Percentiles rank a stretch among this genome's conserved stretches.
Evolutionary conservation across 2,797 vertebrate species (phyloP).

Genomic region (Geotrypetes seraphini): DNA sequence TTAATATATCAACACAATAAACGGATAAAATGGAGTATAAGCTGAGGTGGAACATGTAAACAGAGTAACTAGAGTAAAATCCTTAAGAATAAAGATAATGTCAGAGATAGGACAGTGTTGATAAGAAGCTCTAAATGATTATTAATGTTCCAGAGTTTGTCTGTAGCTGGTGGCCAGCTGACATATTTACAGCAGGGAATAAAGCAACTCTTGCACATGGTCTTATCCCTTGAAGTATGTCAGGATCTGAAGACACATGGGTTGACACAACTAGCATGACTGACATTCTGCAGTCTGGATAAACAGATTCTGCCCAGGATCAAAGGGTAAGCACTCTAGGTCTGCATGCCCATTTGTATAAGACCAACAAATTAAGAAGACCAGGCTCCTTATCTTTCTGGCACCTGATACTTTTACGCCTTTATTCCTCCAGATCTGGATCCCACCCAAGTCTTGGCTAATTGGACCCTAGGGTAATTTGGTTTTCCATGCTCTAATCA

Average conservation of each 20-base stretch:
- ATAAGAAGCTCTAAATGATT: too few relatives aligned
- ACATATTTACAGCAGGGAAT: too few relatives aligned
- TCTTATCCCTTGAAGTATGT: accelerated
- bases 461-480: constrained; percentile 33
- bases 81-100: too few relatives aligned
- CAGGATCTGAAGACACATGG: constrained; percentile 4
- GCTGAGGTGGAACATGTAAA: too few relatives aligned
- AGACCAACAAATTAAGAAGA: background rate
- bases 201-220: too few relatives aligned
- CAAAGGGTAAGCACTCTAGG: background rate
- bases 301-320: background rate
- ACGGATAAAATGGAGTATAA: too few relatives aligned
- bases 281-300: constrained; percentile 1
- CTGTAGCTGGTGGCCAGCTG: too few relatives aligned
- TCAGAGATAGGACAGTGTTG: too few relatives aligned
- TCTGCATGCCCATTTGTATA: background rate
- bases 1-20: too few relatives aligned
- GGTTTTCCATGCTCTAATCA: constrained; percentile 32
- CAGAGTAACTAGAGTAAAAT: too few relatives aligned
- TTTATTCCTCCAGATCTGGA: constrained; percentile 19
- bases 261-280: background rate
- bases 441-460: constrained; percentile 37
- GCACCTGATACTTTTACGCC: constrained; percentile 6
- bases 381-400: constrained; percentile 18
- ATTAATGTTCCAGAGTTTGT: too few relatives aligned